Evolutionary conservation across 2,797 vertebrate species (phyloP), one percentile per base, ranked within the genome.

Genomic region (Sebastes minor): DNA sequence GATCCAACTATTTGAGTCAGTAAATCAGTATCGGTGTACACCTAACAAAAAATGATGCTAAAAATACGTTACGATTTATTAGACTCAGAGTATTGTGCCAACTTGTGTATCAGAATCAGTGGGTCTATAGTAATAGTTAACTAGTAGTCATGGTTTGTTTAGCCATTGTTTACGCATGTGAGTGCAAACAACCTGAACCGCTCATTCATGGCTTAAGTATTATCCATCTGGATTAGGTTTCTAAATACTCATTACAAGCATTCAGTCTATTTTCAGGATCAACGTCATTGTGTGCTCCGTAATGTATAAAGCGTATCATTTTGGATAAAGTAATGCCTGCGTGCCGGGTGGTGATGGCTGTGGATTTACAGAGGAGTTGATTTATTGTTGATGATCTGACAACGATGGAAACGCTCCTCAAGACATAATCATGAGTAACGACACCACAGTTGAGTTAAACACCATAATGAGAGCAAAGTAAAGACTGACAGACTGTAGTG

Each of bases 151-250:
- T n/a, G 8, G 62, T 70, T 71, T 81, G 11, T 78, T 74, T 76
- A 74, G 61, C 13, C 60, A 16, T 56, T 18, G 2, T 74, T 61
- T 63, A 69, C 5, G 4, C 56, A 42, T 18, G 16, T 22, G 25
- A 55, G 49, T 71, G 63, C 42, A 73, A 75, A 69, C 57, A 80
- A 83, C 22, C 73, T 52, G 74, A 73, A 52, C 66, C 33, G 27
- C 55, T 67, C 61, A 62, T 77, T 75, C 57, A 74, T 56, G 66
- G 76, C 53, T 60, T 18, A 53, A 71, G 74, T 75, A 33, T 71
- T 42, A 75, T 81, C 68, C 35, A 60, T 53, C 27, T 73, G 71
- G 71, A 88, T 85, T 78, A 76, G 30, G 22, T 59, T 60, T 76
- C 46, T 59, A 42, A 81, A 76, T 42, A 67, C 35, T 73, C 52